phyloP scores from a whole-genome alignment of 1,140 invertebrate genomes.

The Lepidostoma basale region DNA sequence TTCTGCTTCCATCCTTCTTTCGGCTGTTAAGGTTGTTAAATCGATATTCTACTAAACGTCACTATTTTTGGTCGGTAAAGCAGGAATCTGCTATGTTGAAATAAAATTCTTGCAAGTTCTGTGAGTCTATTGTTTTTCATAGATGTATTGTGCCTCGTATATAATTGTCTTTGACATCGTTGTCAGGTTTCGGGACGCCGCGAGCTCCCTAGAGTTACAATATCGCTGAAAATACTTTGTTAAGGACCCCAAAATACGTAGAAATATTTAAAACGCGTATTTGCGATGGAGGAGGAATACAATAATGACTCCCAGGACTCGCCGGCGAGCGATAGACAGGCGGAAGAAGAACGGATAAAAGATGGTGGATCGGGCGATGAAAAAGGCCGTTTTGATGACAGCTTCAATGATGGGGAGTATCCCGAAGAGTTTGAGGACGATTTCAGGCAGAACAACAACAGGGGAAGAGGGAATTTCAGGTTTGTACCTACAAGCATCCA shows the following conservation, averaged over 20 bases:
- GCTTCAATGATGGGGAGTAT: conserved; percentile 23
- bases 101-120: no score
- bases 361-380: conserved; percentile 5
- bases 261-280: background rate
- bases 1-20: no score
- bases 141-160: no score
- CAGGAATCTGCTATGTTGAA: no score
- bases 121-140: no score
- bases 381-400: conserved; percentile 10
- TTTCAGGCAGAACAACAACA: conserved; percentile 32
- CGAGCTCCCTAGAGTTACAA: background rate
- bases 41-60: no score
- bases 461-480: conserved; percentile 37
- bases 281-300: conserved; percentile 36
- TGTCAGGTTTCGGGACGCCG: background rate
- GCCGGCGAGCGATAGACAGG: background rate
- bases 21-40: no score
- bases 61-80: no score
- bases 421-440: conserved; percentile 40
- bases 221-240: background rate
- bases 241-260: background rate
- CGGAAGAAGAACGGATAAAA: conserved; percentile 22
- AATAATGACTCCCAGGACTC: conserved; percentile 19
- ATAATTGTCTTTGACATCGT: background rate
- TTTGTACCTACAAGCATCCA: background rate